Evolutionary conservation across 2,797 vertebrate genomes (phyloP), one percentile per base, ranked within the genome.

Genomic region (Macropus fuliginosus): DNA sequence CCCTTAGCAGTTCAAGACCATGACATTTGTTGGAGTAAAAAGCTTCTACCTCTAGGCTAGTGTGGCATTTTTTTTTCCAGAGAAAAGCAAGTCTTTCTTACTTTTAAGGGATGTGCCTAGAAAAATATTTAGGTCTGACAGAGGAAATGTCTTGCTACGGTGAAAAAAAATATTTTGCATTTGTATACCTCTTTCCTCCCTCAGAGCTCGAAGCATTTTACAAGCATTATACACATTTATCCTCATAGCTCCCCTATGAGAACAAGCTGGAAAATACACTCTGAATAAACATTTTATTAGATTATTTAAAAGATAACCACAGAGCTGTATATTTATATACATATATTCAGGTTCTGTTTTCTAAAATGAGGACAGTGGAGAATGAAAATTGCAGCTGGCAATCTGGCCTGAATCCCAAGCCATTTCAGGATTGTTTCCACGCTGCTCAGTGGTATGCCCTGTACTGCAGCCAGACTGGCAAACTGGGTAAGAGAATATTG

Each of bases 341-440:
- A 62, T 93, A 92, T 56, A 94, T 95, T 29, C 46, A 52, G 93
- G 28, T 31, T 94, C 66, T 92, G 46, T 28, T 94, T 40, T 93
- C 16, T 96, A 34, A 94, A 96, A 50, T 91, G 87, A 90, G 74
- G 91, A 54, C 66, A 96, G 87, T 95, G 55, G 90, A 91, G 92
- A 34, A 81, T 94, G 95, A 55, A 94, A 94, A 57, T 27, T 1
- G 13, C 66, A 92, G 74, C 93, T 93, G 97, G 55, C 46, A 92
- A 9, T 40, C n/a, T 95, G 55, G 10, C 94, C 92, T 94, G 54
- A 56, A 74, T 96, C 97, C 89, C 92, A 92, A 9, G 89, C 3
- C 27, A 3, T 5, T 95, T 40, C 5, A 46, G 97, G 91, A 92
- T 46, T 97, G 0, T 91, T 91, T 94, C 93, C 56, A 91, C 94